phyloP scores from a whole-genome alignment of 1,140 invertebrate genomes.

The Brachionus rubens region DNA sequence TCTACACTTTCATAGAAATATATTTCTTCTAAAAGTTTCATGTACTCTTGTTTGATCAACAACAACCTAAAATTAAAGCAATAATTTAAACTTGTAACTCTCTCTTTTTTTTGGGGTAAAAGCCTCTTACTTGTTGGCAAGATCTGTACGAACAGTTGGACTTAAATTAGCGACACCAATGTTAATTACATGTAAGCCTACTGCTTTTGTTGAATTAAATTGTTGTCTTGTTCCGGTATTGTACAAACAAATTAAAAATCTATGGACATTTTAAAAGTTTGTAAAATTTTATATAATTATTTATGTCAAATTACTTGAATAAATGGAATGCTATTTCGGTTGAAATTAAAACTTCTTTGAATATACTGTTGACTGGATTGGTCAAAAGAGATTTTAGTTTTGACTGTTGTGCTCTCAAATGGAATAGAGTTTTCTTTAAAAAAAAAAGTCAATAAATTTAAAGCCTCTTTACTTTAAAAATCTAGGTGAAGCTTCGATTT shows the following conservation, averaged over 20 bases:
- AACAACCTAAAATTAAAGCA: background rate
- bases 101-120: background rate
- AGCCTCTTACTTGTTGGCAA: conserved; percentile 17
- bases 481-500: no score
- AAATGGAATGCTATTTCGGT: conserved; percentile 24
- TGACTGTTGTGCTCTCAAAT: conserved; percentile 30
- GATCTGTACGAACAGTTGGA: conserved; percentile 31
- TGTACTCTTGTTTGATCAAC: background rate
- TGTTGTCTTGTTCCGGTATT: conserved; percentile 11
- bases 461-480: no score
- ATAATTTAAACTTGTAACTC: background rate
- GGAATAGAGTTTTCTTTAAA: conserved; percentile 10
- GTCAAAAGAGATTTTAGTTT: conserved; percentile 1
- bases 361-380: conserved; percentile 23
- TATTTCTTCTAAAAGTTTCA: background rate
- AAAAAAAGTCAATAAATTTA: conserved; percentile 8
- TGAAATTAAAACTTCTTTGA: conserved; percentile 28
- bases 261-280: background rate
- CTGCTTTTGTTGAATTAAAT: conserved; percentile 16
- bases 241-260: conserved; percentile 22
- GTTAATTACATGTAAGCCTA: conserved; percentile 41
- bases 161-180: conserved; percentile 25
- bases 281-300: background rate
- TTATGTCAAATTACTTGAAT: conserved; percentile 14
- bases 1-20: conserved; percentile 35